Conservation (phyloP, 2,113 vertebrate species). For the Raja brachyura region DNA sequence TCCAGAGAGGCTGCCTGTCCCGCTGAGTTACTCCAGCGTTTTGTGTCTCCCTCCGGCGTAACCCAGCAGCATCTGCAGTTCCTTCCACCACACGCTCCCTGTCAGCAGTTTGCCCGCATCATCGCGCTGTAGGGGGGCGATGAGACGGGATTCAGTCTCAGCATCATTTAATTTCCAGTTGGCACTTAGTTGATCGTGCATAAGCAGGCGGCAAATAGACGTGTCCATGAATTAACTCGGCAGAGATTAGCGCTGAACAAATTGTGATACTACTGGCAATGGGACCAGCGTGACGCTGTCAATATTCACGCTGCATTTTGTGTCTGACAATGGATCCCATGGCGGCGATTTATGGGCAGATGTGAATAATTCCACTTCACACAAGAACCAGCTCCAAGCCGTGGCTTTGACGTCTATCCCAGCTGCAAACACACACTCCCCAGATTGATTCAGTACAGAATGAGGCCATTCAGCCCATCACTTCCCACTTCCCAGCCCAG, state of each 20-base stretch:
- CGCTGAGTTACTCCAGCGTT: too few species aligned
- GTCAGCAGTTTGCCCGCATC: too few species aligned
- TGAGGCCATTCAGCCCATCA: too few species aligned
- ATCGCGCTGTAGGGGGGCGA: too few species aligned
- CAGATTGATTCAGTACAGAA: too few species aligned
- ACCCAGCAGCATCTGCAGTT: too few species aligned
- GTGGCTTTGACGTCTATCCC: not conserved
- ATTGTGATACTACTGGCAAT: not conserved
- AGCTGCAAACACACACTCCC: too few species aligned
- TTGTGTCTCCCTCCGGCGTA: too few species aligned
- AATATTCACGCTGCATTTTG: not conserved
- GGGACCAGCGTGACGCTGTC: not conserved
- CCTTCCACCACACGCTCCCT: too few species aligned
- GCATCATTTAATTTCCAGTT: not conserved
- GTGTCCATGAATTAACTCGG: not conserved
- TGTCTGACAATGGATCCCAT: not conserved
- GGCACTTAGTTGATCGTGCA: not conserved
- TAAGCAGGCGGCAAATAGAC: not conserved
- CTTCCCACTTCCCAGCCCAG: too few species aligned
- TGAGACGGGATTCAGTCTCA: not conserved
- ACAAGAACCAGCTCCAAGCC: not conserved
- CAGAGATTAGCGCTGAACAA: not conserved
- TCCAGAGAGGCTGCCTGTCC: too few species aligned
- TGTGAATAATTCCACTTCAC: too few species aligned
- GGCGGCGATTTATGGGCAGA: not conserved